These are phyloP conservation scores for Pyralis farinalis DNA, from an alignment of 2,888 invertebrate species.

Conservation along the genomic window DNA sequence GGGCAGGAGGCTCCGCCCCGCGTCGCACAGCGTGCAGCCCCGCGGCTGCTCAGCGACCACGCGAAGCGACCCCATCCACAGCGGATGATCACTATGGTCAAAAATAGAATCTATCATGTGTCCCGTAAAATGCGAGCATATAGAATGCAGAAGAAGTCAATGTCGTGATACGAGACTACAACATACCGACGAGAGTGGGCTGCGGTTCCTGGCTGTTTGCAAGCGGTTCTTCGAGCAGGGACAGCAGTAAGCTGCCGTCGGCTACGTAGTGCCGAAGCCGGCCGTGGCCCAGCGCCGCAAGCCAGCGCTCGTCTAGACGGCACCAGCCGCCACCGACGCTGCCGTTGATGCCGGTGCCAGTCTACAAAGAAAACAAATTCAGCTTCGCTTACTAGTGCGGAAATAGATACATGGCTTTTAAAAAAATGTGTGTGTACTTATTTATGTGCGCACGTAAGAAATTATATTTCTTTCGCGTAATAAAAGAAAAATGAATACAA, in stretches of 20 bases:
- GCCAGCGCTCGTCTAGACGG: slow-evolving; percentile 91
- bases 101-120: too few relatives aligned
- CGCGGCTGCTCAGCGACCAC: slow-evolving; percentile 95
- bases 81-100: slow-evolving; percentile 92
- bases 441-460: too few relatives aligned
- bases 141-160: too few relatives aligned
- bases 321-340: slow-evolving; percentile 89
- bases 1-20: slow-evolving; percentile 76
- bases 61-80: slow-evolving; percentile 97
- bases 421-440: too few relatives aligned
- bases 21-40: slow-evolving; percentile 91
- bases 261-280: slow-evolving; percentile 89
- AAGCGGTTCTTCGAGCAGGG: slow-evolving; percentile 94
- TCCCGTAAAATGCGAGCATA: too few relatives aligned
- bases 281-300: slow-evolving; percentile 83
- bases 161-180: too few relatives aligned
- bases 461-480: too few relatives aligned
- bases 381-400: too few relatives aligned
- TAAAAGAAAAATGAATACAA: too few relatives aligned
- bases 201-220: slow-evolving; percentile 97
- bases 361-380: neutral
- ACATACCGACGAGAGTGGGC: slow-evolving; percentile 88
- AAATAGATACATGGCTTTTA: too few relatives aligned
- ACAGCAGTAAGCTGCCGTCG: slow-evolving; percentile 93
- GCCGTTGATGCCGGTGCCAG: slow-evolving; percentile 87